A percentile compares a stretch with the other conserved stretches of the same genome.
These are phyloP conservation scores for Ophioninae sp. DNA, from an alignment of 2,888 invertebrate genomes.

Conservation along the genomic window DNA sequence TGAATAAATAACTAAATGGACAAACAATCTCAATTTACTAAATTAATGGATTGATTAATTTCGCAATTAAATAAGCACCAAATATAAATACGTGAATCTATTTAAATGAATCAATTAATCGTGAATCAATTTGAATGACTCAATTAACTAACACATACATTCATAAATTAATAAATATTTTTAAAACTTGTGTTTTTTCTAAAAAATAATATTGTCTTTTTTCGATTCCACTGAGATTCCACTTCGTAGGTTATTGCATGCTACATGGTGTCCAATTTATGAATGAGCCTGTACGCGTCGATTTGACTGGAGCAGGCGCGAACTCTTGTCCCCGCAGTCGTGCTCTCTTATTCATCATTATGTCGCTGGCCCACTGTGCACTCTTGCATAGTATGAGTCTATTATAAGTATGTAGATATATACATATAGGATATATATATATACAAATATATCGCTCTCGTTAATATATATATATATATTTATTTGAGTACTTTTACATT, in stretches of 20 bases:
- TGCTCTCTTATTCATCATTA: conserved; percentile 39
- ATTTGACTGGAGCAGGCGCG: conserved; percentile 9
- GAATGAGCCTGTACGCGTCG: conserved; percentile 30
- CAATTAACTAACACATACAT: no score
- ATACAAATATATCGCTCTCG: neutral
- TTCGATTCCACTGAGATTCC: neutral
- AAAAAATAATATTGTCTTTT: neutral
- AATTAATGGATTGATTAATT: no score
- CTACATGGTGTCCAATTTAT: neutral
- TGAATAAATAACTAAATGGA: no score
- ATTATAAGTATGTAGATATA: neutral
- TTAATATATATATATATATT: neutral
- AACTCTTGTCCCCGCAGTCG: conserved; percentile 32
- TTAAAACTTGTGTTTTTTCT: no score
- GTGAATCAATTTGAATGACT: no score
- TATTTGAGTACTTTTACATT: neutral
- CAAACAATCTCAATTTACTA: no score
- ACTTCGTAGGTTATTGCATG: neutral
- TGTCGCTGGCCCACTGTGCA: conserved; percentile 34
- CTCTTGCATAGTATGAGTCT: neutral
- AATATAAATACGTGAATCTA: no score
- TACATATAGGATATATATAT: neutral
- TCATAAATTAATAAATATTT: no score
- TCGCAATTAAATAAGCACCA: no score
- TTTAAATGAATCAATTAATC: no score